phyloP scores from a whole-genome alignment of 1,140 invertebrate species.

The Drosophila albomicans region DNA sequence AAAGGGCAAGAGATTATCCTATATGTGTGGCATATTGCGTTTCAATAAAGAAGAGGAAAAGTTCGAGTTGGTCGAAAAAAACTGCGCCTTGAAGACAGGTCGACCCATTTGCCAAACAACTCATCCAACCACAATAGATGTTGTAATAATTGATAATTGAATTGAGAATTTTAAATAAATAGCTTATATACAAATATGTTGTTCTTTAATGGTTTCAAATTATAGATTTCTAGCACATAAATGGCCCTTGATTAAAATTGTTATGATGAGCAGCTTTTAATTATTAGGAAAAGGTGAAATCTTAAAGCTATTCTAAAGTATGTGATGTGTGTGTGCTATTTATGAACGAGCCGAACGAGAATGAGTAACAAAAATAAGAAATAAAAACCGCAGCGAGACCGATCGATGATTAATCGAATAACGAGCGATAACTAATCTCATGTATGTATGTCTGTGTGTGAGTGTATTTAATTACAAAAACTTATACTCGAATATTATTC shows the following conservation, averaged over 20 bases:
- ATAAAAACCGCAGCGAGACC: constrained; percentile 18
- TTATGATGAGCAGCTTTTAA: neutral
- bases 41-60: neutral
- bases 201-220: constrained; percentile 5
- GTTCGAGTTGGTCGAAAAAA: neutral
- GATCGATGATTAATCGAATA: constrained; percentile 4
- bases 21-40: constrained; percentile 11
- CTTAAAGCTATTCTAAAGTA: constrained; percentile 20
- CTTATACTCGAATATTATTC: constrained; percentile 33
- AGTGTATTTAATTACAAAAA: constrained; percentile 23
- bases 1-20: rapidly evolving
- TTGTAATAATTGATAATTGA: constrained; percentile 19
- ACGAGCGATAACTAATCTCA: constrained; percentile 2
- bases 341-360: neutral
- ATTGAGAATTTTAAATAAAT: neutral
- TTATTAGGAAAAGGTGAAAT: constrained; percentile 7
- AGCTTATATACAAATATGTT: neutral
- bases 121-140: neutral
- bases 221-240: constrained; percentile 14
- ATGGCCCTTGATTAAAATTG: constrained; percentile 22
- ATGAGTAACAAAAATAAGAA: constrained; percentile 24
- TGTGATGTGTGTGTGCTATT: constrained; percentile 5
- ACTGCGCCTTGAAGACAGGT: neutral
- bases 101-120: constrained; percentile 32
- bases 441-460: neutral